These are phyloP conservation scores for Caenorhabditis wallacei DNA, from an alignment of 2,888 invertebrate species.

Conservation along the genomic window DNA sequence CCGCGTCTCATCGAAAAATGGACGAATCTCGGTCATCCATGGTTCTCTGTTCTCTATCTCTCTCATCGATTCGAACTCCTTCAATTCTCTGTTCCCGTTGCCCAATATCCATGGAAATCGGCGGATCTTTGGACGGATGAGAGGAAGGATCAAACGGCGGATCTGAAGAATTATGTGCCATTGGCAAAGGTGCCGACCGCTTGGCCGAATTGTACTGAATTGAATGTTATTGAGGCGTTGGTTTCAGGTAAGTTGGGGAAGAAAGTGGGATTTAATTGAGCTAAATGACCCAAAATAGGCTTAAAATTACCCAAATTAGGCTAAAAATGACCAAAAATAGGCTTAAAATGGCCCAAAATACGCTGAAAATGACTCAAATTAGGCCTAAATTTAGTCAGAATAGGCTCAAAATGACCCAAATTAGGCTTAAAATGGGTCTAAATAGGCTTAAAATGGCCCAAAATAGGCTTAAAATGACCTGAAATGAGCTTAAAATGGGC, in stretches of 20 bases:
- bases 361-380: no score
- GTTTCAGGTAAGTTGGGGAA: neutral
- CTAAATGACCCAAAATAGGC: neutral
- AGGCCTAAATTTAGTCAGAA: no score
- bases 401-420: no score
- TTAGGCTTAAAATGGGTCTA: no score
- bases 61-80: neutral
- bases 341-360: no score
- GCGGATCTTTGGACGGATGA: slow-evolving; percentile 36
- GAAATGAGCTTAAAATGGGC: no score
- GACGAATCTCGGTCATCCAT: slow-evolving; percentile 35
- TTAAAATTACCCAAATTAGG: no score
- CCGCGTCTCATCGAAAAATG: slow-evolving; percentile 8
- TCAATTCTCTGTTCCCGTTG: neutral
- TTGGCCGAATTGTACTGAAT: slow-evolving; percentile 31
- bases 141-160: neutral
- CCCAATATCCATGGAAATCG: slow-evolving; percentile 28
- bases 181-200: slow-evolving; percentile 39
- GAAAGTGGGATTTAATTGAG: neutral
- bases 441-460: no score
- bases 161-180: slow-evolving; percentile 22
- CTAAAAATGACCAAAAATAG: no score
- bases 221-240: neutral
- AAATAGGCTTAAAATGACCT: no score
- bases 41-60: slow-evolving; percentile 36